phyloP scores from a whole-genome alignment of 2,797 vertebrate genomes.

The Oreonectes daqikongensis region DNA sequence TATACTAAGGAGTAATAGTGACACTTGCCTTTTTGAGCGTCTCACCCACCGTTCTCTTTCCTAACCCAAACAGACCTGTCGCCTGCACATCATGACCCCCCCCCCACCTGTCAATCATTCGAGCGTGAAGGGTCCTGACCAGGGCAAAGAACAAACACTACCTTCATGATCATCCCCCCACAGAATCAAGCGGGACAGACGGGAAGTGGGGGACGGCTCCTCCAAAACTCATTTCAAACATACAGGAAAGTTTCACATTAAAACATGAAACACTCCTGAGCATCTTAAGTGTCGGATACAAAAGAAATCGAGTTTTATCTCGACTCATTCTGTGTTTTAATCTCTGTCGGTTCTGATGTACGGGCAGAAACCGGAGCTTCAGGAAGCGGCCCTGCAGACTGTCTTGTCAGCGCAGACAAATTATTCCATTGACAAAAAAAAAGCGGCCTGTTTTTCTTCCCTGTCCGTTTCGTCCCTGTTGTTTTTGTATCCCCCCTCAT shows the following conservation, averaged over 20 bases:
- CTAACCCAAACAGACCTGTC: constrained; percentile 64
- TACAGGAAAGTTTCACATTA: background rate
- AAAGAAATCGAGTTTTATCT: background rate
- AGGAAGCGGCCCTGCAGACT: constrained; percentile 85
- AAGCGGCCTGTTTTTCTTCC: constrained; percentile 53
- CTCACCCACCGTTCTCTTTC: constrained; percentile 48
- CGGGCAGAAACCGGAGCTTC: constrained; percentile 79
- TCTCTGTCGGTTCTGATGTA: constrained; percentile 58
- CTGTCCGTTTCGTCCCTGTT: constrained; percentile 56
- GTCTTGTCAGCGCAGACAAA: constrained; percentile 78
- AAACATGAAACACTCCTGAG: background rate
- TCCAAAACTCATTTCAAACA: background rate
- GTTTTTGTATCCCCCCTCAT: constrained; percentile 69
- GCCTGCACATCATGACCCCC: constrained; percentile 54
- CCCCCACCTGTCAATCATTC: constrained; percentile 56
- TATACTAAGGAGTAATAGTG: no score
- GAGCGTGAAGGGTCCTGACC: constrained; percentile 43
- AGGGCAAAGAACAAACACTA: constrained; percentile 55
- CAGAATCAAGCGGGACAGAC: constrained; percentile 69
- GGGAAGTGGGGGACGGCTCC: constrained; percentile 72
- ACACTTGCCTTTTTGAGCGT: constrained; percentile 1
- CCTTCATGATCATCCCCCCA: constrained; percentile 55
- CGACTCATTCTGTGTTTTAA: constrained; percentile 51
- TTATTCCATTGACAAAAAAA: constrained; percentile 76
- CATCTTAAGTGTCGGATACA: background rate